Conservation (phyloP, 2,113 vertebrate genomes). For the Chamaetylas fuelleborni region DNA sequence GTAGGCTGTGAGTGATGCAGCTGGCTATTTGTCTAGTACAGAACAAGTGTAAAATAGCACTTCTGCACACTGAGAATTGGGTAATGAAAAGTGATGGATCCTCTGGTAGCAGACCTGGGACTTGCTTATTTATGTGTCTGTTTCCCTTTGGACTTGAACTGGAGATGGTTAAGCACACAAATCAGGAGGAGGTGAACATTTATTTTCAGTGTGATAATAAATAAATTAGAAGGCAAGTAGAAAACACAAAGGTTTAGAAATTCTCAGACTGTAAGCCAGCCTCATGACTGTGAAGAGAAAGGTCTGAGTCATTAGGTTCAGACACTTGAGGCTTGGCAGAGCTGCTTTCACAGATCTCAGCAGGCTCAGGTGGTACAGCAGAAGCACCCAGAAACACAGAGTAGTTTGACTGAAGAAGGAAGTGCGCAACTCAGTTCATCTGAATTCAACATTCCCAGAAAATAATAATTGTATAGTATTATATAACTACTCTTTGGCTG, state of each 20-base stretch:
- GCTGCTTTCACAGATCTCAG: background rate
- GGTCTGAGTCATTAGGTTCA: background rate
- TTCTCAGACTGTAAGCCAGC: background rate
- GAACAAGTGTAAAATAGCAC: background rate
- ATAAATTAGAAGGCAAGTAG: constrained; percentile 10
- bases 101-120: background rate
- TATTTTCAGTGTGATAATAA: constrained; percentile 12
- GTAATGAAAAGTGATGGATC: constrained; percentile 4
- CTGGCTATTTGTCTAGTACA: background rate
- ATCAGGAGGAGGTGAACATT: background rate
- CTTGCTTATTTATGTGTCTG: background rate
- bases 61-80: background rate
- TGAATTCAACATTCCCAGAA: background rate
- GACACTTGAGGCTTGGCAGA: background rate
- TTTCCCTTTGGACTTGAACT: constrained; percentile 31
- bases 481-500: background rate
- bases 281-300: background rate
- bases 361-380: background rate
- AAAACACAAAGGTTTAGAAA: background rate
- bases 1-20: background rate
- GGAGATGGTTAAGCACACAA: background rate
- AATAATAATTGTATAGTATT: background rate
- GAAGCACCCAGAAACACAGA: background rate
- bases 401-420: background rate
- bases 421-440: background rate